Base-by-base conservation (phyloP, 2,797 vertebrate species). In the Carapus acus region DNA sequence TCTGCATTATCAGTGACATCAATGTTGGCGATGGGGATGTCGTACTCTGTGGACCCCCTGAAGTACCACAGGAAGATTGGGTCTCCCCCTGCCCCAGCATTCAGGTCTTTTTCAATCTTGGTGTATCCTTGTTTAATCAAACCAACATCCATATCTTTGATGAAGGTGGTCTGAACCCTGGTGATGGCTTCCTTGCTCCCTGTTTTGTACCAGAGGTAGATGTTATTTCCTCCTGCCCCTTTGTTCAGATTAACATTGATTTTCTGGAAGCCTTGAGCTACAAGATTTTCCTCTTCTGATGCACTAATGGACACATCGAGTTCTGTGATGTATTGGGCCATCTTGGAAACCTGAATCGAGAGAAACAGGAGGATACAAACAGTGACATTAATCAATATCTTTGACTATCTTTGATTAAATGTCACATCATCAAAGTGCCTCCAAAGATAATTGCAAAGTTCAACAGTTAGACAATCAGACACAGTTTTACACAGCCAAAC, bases 121-220 rank as follows among this genome's bases (percentile, higher is more conserved):
- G 0, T 8, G 40, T 46, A 65, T 9, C 60, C 60, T 24, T 46
- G 49, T 0, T 12, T 9, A 1, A 3, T 31, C 49, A 74, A n/a
- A 8, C 40, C 67, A 12, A 0, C 4, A 14, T 0, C 8, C 71
- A 67, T 67, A 0, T 9, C 2, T 3, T 20, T 0, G 0, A 1
- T 39, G 54, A 54, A 65, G 11, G 63, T 11, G 1, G 46, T 0
- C 7, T 73, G 65, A 34, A 71, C 0, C 31, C 31, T 60, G 48
- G 60, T 60, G 53, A 70, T 29, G 17, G 50, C 7, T 1, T 1
- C 0, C 4, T 2, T 0, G 0, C 0, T 1, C 9, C 13, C 47
- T 15, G 19, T 44, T 36, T 52, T 59, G 29, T 50, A 60, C 59
- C 56, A 71, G 5, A 67, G 1, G 5, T 16, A 57, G 36, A 43